These are phyloP conservation scores for Siphlonurus alternatus DNA, from an alignment of 2,888 invertebrate species.

Conservation along the genomic window DNA sequence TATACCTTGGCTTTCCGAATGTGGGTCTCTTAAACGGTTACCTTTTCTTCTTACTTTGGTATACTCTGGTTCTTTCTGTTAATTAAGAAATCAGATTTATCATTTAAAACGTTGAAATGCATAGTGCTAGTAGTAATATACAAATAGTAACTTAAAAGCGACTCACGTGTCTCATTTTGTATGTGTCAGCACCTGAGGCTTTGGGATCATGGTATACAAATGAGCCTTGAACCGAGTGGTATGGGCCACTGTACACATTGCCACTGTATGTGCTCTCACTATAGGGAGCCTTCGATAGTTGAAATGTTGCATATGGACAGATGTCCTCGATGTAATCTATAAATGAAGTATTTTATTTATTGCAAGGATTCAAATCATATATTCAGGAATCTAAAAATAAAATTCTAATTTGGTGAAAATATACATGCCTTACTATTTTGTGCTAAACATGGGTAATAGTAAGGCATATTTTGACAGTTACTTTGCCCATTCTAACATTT, in stretches of 20 bases:
- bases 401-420: no score
- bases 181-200: constrained; percentile 48
- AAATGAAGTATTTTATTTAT: no score
- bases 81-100: constrained; percentile 17
- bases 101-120: neutral
- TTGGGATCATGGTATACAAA: constrained; percentile 84
- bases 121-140: neutral
- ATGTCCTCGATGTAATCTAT: constrained; percentile 82
- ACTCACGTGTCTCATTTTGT: constrained; percentile 52
- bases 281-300: constrained; percentile 63
- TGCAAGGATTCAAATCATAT: no score
- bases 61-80: constrained; percentile 67
- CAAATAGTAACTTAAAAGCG: neutral
- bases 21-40: constrained; percentile 56
- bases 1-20: constrained; percentile 69
- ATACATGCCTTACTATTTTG: no score
- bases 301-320: constrained; percentile 85
- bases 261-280: constrained; percentile 84
- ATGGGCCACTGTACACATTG: constrained; percentile 72
- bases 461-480: no score
- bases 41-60: constrained; percentile 73
- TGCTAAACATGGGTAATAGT: no score
- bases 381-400: no score
- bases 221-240: constrained; percentile 68
- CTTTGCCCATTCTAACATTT: no score